phyloP scores from a whole-genome alignment of 2,888 invertebrate genomes.

The Amphipyra tragopoginis region DNA sequence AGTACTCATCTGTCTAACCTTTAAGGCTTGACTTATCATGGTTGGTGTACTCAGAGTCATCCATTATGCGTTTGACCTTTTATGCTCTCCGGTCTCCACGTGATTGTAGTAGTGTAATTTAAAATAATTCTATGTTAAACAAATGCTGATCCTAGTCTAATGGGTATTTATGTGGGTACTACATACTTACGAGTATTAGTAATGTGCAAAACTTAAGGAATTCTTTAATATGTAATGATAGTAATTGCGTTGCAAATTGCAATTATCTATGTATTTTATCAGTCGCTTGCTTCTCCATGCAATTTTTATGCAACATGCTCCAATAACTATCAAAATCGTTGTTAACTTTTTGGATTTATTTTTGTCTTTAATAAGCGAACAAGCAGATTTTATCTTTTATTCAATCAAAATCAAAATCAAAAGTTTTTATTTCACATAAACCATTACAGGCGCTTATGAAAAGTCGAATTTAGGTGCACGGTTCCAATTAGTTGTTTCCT shows the following conservation, averaged over 20 bases:
- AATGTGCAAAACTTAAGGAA: slow-evolving; percentile 7
- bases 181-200: slow-evolving; percentile 11
- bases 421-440: no score
- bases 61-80: slow-evolving; percentile 44
- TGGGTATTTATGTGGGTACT: slow-evolving; percentile 18
- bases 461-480: no score
- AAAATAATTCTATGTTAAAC: slow-evolving; percentile 40
- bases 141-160: slow-evolving; percentile 25
- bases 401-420: no score
- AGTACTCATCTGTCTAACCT: slow-evolving; percentile 32
- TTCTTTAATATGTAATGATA: slow-evolving; percentile 14
- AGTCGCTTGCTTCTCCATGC: no score
- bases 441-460: no score
- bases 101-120: slow-evolving; percentile 38
- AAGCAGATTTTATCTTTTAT: no score
- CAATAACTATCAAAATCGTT: neutral
- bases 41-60: slow-evolving; percentile 14
- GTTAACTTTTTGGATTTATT: no score
- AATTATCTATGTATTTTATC: no score
- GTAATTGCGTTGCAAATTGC: no score
- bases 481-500: no score
- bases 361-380: no score
- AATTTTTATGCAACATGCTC: no score
- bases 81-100: neutral
- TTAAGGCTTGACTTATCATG: slow-evolving; percentile 39